These are phyloP conservation scores for Acromyrmex heyeri DNA, from an alignment of 1,140 invertebrate genomes.

Conservation along the genomic window DNA sequence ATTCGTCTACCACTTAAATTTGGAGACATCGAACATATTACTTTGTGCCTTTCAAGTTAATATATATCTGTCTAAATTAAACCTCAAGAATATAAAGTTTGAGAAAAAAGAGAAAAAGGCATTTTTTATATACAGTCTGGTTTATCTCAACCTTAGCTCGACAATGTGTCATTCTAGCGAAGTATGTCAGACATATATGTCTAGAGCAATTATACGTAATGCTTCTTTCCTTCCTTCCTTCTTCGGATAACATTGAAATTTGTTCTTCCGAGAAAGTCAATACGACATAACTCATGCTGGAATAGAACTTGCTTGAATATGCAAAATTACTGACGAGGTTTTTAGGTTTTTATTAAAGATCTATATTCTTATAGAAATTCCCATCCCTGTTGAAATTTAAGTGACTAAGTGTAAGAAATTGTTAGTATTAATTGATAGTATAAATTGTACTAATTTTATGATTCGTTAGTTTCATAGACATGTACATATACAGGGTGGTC, in stretches of 20 bases:
- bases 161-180: constrained; percentile 4
- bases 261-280: constrained; percentile 18
- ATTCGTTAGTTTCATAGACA: too few species aligned
- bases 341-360: not conserved
- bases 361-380: too few species aligned
- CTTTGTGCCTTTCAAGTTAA: not conserved
- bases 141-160: not conserved
- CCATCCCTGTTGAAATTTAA: too few species aligned
- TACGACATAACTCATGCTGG: not conserved
- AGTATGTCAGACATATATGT: constrained; percentile 13
- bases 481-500: too few species aligned
- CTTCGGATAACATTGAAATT: constrained; percentile 9
- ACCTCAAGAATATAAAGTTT: not conserved
- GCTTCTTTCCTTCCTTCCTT: not conserved
- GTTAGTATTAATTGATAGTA: too few species aligned
- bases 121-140: not conserved
- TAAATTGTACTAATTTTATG: too few species aligned
- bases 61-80: not conserved
- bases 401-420: too few species aligned
- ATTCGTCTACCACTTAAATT: not conserved
- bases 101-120: not conserved
- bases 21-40: not conserved
- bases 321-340: not conserved
- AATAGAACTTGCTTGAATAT: constrained; percentile 3
- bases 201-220: constrained; percentile 14